phyloP scores from a whole-genome alignment of 2,888 invertebrate genomes.

The Synergus laeviventris region DNA sequence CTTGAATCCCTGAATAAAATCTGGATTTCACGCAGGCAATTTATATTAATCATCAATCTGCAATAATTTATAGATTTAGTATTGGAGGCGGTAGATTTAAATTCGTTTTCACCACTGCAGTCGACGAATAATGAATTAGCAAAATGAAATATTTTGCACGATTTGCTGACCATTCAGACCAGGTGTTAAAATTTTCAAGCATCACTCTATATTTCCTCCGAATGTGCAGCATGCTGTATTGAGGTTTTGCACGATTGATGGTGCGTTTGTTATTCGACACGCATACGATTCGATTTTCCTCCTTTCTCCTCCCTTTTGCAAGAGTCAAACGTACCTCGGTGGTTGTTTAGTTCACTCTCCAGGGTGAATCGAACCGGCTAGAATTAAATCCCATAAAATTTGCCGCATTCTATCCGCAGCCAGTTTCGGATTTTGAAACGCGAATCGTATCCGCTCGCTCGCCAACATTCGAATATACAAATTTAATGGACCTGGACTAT shows the following conservation, averaged over 20 bases:
- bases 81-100: background rate
- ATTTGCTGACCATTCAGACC: background rate
- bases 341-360: conserved; percentile 43
- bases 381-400: conserved; percentile 49
- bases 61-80: background rate
- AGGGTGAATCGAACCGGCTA: conserved; percentile 42
- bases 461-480: background rate
- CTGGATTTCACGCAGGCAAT: background rate
- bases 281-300: conserved; percentile 50
- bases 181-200: background rate
- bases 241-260: conserved; percentile 50
- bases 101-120: background rate
- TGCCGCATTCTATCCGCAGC: conserved; percentile 21
- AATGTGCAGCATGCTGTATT: conserved; percentile 41
- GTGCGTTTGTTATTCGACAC: conserved; percentile 52
- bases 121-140: background rate
- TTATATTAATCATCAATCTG: background rate
- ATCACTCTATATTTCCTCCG: conserved; percentile 40
- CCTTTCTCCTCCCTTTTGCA: background rate
- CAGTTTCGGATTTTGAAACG: background rate
- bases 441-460: background rate
- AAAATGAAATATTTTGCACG: conserved; percentile 7
- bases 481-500: background rate
- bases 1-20: too few relatives aligned
- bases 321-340: conserved; percentile 45